Conservation (phyloP, 2,888 invertebrate species). For the Scaptomyza polygonia region DNA sequence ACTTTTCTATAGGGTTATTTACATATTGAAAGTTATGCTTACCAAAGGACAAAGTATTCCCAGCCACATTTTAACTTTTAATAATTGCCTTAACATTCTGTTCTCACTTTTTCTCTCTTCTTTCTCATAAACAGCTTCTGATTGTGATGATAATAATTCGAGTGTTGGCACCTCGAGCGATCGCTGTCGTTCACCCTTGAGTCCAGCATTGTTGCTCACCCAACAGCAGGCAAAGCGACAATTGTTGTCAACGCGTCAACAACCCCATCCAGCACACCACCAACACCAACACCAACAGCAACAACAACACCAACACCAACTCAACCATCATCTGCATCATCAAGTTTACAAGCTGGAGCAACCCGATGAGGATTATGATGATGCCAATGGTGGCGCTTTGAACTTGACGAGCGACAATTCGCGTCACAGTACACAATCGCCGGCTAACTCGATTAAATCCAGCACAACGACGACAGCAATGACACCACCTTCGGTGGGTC, state of each 20-base stretch:
- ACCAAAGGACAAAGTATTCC: too few species aligned
- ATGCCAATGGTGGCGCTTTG: conserved; percentile 80
- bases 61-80: too few species aligned
- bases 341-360: conserved; percentile 66
- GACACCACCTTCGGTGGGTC: conserved; percentile 45
- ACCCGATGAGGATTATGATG: conserved; percentile 74
- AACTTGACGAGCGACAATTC: conserved; percentile 84
- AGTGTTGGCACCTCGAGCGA: conserved; percentile 83
- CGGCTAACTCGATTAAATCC: conserved; percentile 70
- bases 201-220: conserved; percentile 72
- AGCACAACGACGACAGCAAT: conserved; percentile 11
- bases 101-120: neutral
- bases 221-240: conserved; percentile 72
- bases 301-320: conserved; percentile 38
- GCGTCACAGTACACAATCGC: conserved; percentile 81
- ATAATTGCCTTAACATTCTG: neutral
- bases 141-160: conserved; percentile 83
- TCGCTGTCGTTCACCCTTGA: conserved; percentile 83
- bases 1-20: too few species aligned
- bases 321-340: conserved; percentile 47
- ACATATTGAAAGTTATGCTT: too few species aligned
- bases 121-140: conserved; percentile 76
- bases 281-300: conserved; percentile 48
- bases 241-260: conserved; percentile 50
- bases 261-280: conserved; percentile 71